Evolutionary conservation across 2,113 vertebrate species (phyloP).

Genomic region (Microcebus ravelobensis): DNA sequence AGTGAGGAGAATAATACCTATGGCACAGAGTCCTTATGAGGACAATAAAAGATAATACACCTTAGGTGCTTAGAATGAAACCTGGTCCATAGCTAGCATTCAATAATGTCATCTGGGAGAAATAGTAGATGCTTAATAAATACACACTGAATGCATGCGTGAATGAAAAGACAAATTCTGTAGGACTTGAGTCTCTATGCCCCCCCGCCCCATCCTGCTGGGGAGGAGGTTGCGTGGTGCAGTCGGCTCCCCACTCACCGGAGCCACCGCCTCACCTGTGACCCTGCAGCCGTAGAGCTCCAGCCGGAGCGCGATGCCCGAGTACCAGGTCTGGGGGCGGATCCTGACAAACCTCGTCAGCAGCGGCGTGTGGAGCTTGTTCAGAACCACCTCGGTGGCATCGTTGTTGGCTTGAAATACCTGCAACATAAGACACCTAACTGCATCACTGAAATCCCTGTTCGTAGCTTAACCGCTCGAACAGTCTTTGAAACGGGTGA

Average conservation of each 20-base stretch:
- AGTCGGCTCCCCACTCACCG: accelerated
- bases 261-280: constrained; percentile 87
- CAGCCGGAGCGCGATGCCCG: constrained; percentile 94
- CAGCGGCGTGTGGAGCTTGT: constrained; percentile 94
- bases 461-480: accelerated
- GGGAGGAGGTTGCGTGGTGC: background rate
- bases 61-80: background rate
- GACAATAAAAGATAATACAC: background rate
- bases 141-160: background rate
- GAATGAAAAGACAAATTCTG: background rate
- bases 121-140: background rate
- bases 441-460: accelerated
- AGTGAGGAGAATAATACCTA: background rate
- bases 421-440: constrained; percentile 77
- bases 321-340: constrained; percentile 95
- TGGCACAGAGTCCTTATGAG: background rate
- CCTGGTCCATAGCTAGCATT: background rate
- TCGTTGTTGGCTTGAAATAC: constrained; percentile 95
- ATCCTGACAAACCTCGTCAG: constrained; percentile 95
- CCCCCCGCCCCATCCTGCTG: background rate
- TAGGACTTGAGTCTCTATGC: background rate
- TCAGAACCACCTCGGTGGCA: constrained; percentile 94
- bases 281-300: constrained; percentile 98
- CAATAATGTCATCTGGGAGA: background rate
- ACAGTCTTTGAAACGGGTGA: background rate